These are phyloP conservation scores for Machimus atricapillus DNA, from an alignment of 2,888 invertebrate genomes.

Conservation along the genomic window DNA sequence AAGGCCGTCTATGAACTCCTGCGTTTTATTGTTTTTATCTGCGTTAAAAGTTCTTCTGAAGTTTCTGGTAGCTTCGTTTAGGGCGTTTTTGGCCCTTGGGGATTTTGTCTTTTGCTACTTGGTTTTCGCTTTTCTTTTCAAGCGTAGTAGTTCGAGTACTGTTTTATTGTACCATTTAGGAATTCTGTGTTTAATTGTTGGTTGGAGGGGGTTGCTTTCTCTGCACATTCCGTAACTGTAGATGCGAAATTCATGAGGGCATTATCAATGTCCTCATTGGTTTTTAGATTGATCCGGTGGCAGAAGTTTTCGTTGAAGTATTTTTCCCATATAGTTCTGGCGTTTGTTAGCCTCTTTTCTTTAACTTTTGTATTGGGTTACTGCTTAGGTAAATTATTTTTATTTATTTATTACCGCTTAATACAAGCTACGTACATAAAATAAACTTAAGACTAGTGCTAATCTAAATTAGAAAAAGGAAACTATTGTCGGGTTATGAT, in stretches of 20 bases:
- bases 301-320: background rate
- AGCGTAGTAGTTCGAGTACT: background rate
- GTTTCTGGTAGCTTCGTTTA: background rate
- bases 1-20: no score
- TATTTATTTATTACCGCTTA: no score
- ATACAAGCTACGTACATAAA: no score
- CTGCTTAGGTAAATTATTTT: no score
- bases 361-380: no score
- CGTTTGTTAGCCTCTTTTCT: background rate
- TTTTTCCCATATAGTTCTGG: background rate
- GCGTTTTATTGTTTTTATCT: background rate
- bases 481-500: no score
- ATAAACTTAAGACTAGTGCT: no score
- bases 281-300: background rate
- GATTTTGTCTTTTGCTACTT: background rate
- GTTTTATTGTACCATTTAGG: background rate
- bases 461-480: no score
- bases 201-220: background rate
- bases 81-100: background rate
- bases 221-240: background rate
- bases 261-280: no score
- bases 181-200: background rate
- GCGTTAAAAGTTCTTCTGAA: background rate
- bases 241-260: background rate
- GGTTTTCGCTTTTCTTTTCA: background rate